Evolutionary conservation across 2,113 vertebrate genomes (phyloP).

Genomic region (Rissa tridactyla): DNA sequence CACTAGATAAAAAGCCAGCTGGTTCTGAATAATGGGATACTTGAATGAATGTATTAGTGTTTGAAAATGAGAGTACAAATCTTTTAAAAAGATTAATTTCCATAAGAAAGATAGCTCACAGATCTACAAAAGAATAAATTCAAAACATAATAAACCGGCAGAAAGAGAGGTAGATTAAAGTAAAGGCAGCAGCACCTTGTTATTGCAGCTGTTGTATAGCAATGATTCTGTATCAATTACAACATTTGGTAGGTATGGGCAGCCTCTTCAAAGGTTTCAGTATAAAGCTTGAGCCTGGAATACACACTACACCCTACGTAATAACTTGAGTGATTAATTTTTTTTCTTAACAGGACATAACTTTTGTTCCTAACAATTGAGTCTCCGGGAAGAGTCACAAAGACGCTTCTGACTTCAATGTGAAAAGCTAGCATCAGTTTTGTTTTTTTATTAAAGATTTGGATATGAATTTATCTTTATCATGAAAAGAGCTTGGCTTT

Average conservation of each 20-base stretch:
- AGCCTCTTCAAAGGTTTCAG: constrained; percentile 83
- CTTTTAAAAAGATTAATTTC: constrained; percentile 95
- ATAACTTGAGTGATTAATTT: constrained; percentile 83
- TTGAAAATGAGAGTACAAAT: constrained; percentile 91
- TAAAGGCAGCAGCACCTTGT: constrained; percentile 87
- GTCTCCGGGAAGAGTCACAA: constrained; percentile 75
- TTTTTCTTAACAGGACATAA: constrained; percentile 73
- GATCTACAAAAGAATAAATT: constrained; percentile 94
- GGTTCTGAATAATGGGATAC: constrained; percentile 91
- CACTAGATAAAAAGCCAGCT: constrained; percentile 93
- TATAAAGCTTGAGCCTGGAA: constrained; percentile 79
- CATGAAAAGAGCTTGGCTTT: constrained; percentile 74
- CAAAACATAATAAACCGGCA: constrained; percentile 91
- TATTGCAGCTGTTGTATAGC: constrained; percentile 83
- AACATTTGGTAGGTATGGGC: constrained; percentile 80
- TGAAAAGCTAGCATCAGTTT: constrained; percentile 61
- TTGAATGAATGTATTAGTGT: constrained; percentile 91
- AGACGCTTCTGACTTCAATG: constrained; percentile 62
- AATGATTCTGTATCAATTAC: constrained; percentile 91
- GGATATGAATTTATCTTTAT: constrained; percentile 81
- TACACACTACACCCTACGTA: constrained; percentile 74
- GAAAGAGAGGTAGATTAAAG: constrained; percentile 89
- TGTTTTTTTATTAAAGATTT: constrained; percentile 75
- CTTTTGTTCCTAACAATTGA: constrained; percentile 82
- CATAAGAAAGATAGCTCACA: constrained; percentile 97